Evolutionary conservation across 2,797 vertebrate genomes (phyloP).

Genomic region (Sardinella longiceps): DNA sequence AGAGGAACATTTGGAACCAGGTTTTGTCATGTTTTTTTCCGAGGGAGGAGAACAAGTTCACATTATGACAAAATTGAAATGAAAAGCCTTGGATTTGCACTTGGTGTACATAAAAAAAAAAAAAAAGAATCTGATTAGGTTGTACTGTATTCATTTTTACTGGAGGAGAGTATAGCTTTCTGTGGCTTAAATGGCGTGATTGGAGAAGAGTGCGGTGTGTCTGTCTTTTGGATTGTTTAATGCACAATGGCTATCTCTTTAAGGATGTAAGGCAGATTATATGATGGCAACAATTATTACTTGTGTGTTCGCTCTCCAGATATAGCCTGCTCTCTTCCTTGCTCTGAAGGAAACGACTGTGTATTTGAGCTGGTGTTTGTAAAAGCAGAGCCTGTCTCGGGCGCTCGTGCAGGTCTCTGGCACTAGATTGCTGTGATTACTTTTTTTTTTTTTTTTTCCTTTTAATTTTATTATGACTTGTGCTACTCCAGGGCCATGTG

Average conservation of each 20-base stretch:
- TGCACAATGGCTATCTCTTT: slow-evolving; percentile 7
- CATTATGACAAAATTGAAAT: slow-evolving; percentile 61
- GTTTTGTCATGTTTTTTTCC: slow-evolving; percentile 44
- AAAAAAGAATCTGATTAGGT: slow-evolving; percentile 44
- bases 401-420: not conserved
- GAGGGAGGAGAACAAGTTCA: slow-evolving; percentile 49
- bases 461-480: slow-evolving; percentile 15
- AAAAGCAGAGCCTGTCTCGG: slow-evolving; percentile 16
- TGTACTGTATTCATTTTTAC: slow-evolving; percentile 54
- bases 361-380: slow-evolving; percentile 41
- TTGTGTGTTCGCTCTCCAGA: slow-evolving; percentile 54
- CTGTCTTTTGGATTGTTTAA: slow-evolving; percentile 20
- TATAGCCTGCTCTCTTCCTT: slow-evolving; percentile 68
- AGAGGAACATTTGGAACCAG: slow-evolving; percentile 68
- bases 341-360: slow-evolving; percentile 57
- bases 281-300: slow-evolving; percentile 30
- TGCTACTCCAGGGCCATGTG: slow-evolving; percentile 25
- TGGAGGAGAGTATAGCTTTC: slow-evolving; percentile 48
- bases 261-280: not conserved
- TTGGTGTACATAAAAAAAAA: slow-evolving; percentile 63
- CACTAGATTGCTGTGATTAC: slow-evolving; percentile 41
- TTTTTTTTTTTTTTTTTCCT: not conserved
- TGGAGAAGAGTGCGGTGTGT: slow-evolving; percentile 20
- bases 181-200: slow-evolving; percentile 9
- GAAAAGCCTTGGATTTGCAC: slow-evolving; percentile 79